Percentiles rank a stretch among this genome's conserved stretches.
These are phyloP conservation scores for Drosophila rellima DNA, from an alignment of 2,888 invertebrate species.

Conservation along the genomic window DNA sequence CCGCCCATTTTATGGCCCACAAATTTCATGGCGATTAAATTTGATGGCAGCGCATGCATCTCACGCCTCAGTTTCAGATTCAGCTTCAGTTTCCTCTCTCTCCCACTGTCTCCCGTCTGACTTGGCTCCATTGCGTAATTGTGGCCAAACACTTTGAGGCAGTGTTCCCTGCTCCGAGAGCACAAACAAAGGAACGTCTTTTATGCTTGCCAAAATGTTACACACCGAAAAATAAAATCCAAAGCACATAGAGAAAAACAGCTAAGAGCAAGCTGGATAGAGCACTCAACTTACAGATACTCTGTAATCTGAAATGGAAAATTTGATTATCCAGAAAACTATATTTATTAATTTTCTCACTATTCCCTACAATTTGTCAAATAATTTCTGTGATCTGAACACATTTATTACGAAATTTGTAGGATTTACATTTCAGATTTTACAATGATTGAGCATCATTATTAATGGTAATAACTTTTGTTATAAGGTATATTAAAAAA, in stretches of 20 bases:
- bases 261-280: constrained; percentile 4
- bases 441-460: too few relatives aligned
- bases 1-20: constrained; percentile 74
- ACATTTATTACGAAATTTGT: too few relatives aligned
- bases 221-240: constrained; percentile 23
- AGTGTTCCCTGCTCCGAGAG: constrained; percentile 36
- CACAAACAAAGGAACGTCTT: constrained; percentile 65
- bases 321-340: background rate
- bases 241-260: constrained; percentile 20
- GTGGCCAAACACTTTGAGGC: constrained; percentile 73
- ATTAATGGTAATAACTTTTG: too few relatives aligned
- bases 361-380: too few relatives aligned
- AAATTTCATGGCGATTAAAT: constrained; percentile 83
- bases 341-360: background rate
- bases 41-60: constrained; percentile 80
- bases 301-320: constrained; percentile 3
- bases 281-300: constrained; percentile 3
- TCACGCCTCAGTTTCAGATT: constrained; percentile 47
- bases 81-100: background rate
- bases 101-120: background rate
- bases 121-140: constrained; percentile 78
- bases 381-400: background rate
- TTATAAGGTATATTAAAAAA: too few relatives aligned
- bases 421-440: too few relatives aligned
- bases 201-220: constrained; percentile 57